Percentiles rank a stretch among this genome's conserved stretches.
These are phyloP conservation scores for Aplocera efformata DNA, from an alignment of 2,888 invertebrate species.

Conservation along the genomic window DNA sequence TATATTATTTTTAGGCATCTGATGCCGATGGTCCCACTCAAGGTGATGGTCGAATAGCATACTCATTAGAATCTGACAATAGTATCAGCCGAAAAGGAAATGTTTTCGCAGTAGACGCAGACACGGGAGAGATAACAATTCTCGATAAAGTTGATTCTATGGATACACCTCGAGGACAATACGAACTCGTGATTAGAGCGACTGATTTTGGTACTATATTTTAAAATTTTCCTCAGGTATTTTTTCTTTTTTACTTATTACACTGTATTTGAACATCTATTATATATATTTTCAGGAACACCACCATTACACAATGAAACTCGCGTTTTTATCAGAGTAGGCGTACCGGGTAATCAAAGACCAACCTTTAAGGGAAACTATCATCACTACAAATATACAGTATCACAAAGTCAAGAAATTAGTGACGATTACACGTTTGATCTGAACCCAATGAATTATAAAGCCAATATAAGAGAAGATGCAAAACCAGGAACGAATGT, in stretches of 20 bases:
- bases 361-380: slow-evolving; percentile 89
- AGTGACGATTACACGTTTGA: slow-evolving; percentile 71
- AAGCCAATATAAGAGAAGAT: slow-evolving; percentile 86
- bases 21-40: slow-evolving; percentile 88
- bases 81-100: slow-evolving; percentile 82
- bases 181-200: slow-evolving; percentile 84
- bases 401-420: slow-evolving; percentile 49
- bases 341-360: slow-evolving; percentile 89
- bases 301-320: slow-evolving; percentile 85
- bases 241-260: too few relatives aligned
- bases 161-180: slow-evolving; percentile 87
- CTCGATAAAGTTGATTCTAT: slow-evolving; percentile 83
- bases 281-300: slow-evolving; percentile 59
- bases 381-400: slow-evolving; percentile 76
- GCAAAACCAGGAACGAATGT: slow-evolving; percentile 85
- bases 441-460: slow-evolving; percentile 85
- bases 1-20: slow-evolving; percentile 76
- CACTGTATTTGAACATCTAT: too few relatives aligned
- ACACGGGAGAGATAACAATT: slow-evolving; percentile 86
- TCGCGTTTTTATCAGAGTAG: slow-evolving; percentile 85
- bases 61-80: slow-evolving; percentile 84
- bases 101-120: slow-evolving; percentile 83
- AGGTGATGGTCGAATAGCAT: slow-evolving; percentile 84
- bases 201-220: slow-evolving; percentile 82
- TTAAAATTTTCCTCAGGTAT: neutral